Percentiles rank a stretch among this genome's conserved stretches.
Evolutionary conservation across 2,113 vertebrate species (phyloP).

Genomic region (Camelus dromedarius): DNA sequence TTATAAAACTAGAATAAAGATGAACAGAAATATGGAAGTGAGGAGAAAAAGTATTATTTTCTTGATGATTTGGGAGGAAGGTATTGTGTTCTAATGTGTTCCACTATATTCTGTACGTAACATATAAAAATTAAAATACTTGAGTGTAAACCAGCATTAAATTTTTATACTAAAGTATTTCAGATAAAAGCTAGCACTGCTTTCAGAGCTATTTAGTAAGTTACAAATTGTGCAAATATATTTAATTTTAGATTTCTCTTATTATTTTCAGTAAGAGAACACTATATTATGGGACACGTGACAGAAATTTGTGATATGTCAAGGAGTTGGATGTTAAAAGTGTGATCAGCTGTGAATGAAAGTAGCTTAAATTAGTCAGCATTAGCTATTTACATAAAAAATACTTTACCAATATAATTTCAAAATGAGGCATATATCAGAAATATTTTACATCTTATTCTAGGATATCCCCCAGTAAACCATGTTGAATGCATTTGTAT

Average conservation of each 20-base stretch:
- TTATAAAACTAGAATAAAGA: not conserved
- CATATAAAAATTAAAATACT: not conserved
- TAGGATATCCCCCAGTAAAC: not conserved
- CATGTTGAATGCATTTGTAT: not conserved
- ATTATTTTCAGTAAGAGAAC: not conserved
- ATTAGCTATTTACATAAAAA: slow-evolving; percentile 26
- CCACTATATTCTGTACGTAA: not conserved
- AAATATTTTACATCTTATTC: not conserved
- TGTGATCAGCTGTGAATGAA: slow-evolving; percentile 35
- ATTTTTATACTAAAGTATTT: slow-evolving; percentile 40
- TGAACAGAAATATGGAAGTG: not conserved
- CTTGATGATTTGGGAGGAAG: not conserved
- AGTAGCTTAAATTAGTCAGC: slow-evolving; percentile 20
- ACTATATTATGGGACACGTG: not conserved
- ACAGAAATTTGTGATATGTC: slow-evolving; percentile 42
- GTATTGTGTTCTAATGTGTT: not conserved
- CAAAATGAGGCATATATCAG: not conserved
- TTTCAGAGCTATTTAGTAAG: not conserved
- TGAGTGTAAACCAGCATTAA: not conserved
- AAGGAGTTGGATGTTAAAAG: not conserved
- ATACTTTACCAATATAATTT: not conserved
- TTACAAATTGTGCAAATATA: not conserved
- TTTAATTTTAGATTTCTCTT: slow-evolving; percentile 17
- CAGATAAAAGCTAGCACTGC: not conserved
- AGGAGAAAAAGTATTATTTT: not conserved